phyloP scores from a whole-genome alignment of 1,140 invertebrate genomes.

The Paraescarpia echinospica region DNA sequence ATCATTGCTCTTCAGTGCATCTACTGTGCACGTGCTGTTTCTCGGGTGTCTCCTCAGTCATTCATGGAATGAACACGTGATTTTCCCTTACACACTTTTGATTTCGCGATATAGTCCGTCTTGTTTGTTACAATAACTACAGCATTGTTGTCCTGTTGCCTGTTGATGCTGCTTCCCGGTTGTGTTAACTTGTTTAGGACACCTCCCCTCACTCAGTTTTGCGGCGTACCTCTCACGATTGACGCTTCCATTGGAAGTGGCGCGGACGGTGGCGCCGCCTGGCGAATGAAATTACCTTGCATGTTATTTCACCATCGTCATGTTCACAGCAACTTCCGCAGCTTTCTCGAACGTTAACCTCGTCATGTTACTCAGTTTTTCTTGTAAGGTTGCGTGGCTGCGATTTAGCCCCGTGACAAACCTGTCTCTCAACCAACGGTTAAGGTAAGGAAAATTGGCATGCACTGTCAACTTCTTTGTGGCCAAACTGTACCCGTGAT shows the following conservation, averaged over 20 bases:
- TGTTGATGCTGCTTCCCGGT: background rate
- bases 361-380: too few relatives aligned
- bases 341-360: too few relatives aligned
- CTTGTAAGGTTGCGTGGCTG: background rate
- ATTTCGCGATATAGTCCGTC: background rate
- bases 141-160: background rate
- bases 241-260: background rate
- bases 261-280: background rate
- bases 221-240: background rate
- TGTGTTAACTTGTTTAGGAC: background rate
- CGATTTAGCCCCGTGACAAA: background rate
- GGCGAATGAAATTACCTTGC: too few relatives aligned
- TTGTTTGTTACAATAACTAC: background rate
- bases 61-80: background rate
- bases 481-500: background rate
- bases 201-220: background rate
- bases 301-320: too few relatives aligned
- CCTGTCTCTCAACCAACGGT: background rate
- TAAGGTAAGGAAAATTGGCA: background rate
- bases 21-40: background rate
- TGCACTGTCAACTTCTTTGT: background rate
- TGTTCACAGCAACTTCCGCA: too few relatives aligned
- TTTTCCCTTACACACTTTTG: background rate
- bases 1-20: background rate
- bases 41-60: background rate